phyloP scores from a whole-genome alignment of 53 echinoderm and acorn worm genomes.

The Pentamera pediparva region DNA sequence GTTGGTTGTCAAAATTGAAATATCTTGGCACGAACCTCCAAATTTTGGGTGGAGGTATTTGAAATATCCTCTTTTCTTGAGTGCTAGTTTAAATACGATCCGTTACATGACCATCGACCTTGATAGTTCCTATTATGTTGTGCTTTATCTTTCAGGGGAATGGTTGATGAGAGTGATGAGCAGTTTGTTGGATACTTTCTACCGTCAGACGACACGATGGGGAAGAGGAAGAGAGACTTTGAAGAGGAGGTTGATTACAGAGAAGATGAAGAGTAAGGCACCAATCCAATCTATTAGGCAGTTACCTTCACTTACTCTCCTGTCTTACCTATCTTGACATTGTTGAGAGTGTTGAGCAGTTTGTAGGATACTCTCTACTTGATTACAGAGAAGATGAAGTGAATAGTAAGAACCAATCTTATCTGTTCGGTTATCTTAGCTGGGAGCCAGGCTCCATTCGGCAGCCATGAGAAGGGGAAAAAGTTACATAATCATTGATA shows the following conservation, averaged over 20 bases:
- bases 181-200: constrained; percentile 99
- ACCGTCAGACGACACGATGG: constrained; percentile 72
- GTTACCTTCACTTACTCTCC: too few relatives aligned
- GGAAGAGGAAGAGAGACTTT: constrained; percentile 87
- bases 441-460: not conserved
- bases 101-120: not conserved
- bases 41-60: too few relatives aligned
- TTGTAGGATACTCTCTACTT: not conserved
- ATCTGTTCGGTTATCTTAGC: not conserved
- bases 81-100: too few relatives aligned
- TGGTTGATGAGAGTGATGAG: constrained; percentile 98
- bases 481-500: too few relatives aligned
- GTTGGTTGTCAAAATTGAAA: not conserved
- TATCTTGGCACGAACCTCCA: not conserved
- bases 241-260: constrained; percentile 77
- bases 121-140: not conserved
- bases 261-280: constrained; percentile 91
- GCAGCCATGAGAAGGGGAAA: too few relatives aligned
- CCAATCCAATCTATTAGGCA: too few relatives aligned
- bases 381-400: too few relatives aligned
- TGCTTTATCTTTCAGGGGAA: constrained; percentile 59
- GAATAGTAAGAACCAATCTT: too few relatives aligned
- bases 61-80: too few relatives aligned
- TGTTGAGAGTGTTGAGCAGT: not conserved
- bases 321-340: too few relatives aligned